phyloP scores from a whole-genome alignment of 2,888 invertebrate species.

The Sarcophaga carnaria region DNA sequence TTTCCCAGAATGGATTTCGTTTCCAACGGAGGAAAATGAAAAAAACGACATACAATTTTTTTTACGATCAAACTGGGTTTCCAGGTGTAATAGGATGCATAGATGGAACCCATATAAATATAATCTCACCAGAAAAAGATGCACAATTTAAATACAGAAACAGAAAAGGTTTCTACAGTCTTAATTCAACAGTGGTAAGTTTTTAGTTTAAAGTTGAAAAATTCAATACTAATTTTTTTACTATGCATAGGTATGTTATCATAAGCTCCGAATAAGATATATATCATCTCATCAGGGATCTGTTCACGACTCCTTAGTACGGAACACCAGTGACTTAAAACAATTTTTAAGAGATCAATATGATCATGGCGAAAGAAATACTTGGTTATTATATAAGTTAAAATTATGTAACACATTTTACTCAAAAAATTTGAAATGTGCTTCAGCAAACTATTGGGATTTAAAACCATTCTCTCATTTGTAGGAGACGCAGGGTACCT shows the following conservation, averaged over 20 bases:
- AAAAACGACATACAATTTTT: not conserved
- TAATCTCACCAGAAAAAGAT: constrained; percentile 20
- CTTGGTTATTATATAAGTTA: not conserved
- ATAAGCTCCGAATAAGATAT: not conserved
- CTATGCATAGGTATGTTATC: no score
- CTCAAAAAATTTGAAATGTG: not conserved
- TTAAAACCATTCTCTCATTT: not conserved
- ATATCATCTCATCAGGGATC: constrained; percentile 10
- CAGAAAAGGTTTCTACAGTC: constrained; percentile 1
- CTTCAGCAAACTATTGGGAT: not conserved
- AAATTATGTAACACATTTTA: not conserved
- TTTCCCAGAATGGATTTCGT: not conserved
- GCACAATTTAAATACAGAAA: constrained; percentile 22
- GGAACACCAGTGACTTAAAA: constrained; percentile 21
- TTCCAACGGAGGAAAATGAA: constrained; percentile 8
- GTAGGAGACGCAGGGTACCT: constrained; percentile 4
- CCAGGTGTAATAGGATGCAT: not conserved
- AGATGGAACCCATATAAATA: constrained; percentile 28
- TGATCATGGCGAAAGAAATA: constrained; percentile 6
- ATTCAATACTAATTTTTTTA: no score
- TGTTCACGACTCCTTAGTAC: not conserved
- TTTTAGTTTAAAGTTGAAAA: not conserved
- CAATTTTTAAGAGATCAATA: constrained; percentile 4
- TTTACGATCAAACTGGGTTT: constrained; percentile 15
- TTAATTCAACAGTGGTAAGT: constrained; percentile 18